These are phyloP conservation scores for Aradus depressus DNA, from an alignment of 2,888 invertebrate genomes.

Conservation along the genomic window DNA sequence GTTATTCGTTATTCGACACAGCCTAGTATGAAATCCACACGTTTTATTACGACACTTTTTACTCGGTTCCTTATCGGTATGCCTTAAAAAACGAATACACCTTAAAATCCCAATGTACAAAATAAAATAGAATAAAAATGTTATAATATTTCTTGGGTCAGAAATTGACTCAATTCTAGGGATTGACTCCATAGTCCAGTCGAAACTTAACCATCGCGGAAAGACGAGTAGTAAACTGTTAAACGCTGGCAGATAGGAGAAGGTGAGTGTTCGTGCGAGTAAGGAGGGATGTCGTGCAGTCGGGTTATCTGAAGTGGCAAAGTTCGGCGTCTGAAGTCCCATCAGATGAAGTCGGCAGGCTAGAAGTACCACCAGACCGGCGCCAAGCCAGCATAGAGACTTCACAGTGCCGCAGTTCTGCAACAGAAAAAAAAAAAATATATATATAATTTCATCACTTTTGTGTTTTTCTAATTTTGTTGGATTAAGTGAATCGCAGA, in stretches of 20 bases:
- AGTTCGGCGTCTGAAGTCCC: constrained; percentile 58
- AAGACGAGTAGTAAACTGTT: constrained; percentile 79
- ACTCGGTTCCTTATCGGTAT: constrained; percentile 9
- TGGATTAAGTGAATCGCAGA: too few relatives aligned
- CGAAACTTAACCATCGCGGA: constrained; percentile 84
- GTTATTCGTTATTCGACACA: constrained; percentile 19
- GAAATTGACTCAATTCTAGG: constrained; percentile 66
- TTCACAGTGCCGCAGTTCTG: constrained; percentile 27
- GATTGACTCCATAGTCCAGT: constrained; percentile 98
- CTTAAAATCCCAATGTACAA: constrained; percentile 22
- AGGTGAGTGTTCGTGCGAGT: constrained; percentile 75
- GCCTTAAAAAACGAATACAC: constrained; percentile 17
- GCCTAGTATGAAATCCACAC: constrained; percentile 19
- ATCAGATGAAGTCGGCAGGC: constrained; percentile 69
- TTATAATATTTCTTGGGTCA: constrained; percentile 68
- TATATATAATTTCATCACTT: too few relatives aligned
- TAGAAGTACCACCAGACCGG: constrained; percentile 44
- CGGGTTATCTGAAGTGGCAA: constrained; percentile 92
- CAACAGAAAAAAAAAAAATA: constrained; percentile 3
- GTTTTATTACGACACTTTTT: constrained; percentile 20
- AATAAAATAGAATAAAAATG: constrained; percentile 59
- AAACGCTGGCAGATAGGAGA: constrained; percentile 80
- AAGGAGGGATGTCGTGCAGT: constrained; percentile 75
- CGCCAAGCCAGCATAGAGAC: constrained; percentile 34
- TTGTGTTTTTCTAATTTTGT: too few relatives aligned